Conservation (phyloP, 2,113 vertebrate genomes). For the Dipodomys merriami region DNA sequence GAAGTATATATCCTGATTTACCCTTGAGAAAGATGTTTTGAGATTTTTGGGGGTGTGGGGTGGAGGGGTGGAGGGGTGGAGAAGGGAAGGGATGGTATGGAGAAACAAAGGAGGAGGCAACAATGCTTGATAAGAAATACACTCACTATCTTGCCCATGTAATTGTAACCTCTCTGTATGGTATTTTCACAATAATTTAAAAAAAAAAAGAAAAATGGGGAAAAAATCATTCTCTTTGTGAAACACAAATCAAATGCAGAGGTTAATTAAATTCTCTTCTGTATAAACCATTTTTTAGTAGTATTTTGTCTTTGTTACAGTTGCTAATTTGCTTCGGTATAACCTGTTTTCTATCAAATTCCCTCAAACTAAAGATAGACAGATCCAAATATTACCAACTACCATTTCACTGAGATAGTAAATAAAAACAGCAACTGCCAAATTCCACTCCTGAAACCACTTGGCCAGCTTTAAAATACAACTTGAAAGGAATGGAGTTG, state of each 20-base stretch:
- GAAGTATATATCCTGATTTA: not conserved
- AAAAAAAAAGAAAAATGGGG: not conserved
- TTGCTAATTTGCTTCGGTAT: not conserved
- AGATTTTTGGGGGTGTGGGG: not conserved
- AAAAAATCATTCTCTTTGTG: not conserved
- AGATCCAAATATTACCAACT: not conserved
- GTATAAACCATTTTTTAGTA: not conserved
- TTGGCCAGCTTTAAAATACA: not conserved
- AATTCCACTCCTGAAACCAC: not conserved
- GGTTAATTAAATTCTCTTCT: not conserved
- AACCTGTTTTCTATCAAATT: constrained; percentile 27
- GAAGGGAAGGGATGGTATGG: too few species aligned
- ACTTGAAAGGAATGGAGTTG: not conserved
- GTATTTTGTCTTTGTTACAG: not conserved
- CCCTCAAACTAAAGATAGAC: not conserved
- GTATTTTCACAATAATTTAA: too few species aligned
- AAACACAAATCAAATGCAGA: not conserved
- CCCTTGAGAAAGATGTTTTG: not conserved
- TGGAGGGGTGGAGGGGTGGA: too few species aligned
- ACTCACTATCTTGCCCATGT: too few species aligned
- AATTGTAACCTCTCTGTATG: too few species aligned
- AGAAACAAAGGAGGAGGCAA: too few species aligned
- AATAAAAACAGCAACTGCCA: not conserved
- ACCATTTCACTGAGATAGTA: not conserved
- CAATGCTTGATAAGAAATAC: too few species aligned